Evolutionary conservation across 2,888 invertebrate genomes (phyloP).

Genomic region (Siphlonurus alternatus): DNA sequence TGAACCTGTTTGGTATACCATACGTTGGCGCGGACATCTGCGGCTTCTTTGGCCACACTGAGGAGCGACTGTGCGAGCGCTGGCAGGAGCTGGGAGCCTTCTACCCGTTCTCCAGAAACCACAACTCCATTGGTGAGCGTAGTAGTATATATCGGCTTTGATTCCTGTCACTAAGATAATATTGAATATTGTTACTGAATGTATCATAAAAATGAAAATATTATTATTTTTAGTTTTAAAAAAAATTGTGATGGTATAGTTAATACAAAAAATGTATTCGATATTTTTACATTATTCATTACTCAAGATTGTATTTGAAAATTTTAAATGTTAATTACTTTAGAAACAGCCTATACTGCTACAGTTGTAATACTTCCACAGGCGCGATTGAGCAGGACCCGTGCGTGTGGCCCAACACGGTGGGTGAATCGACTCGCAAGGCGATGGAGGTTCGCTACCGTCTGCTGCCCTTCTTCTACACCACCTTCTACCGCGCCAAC

Average conservation of each 20-base stretch:
- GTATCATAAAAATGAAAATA: too few species aligned
- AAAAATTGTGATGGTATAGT: too few species aligned
- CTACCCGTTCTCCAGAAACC: slow-evolving; percentile 26
- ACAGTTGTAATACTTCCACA: too few species aligned
- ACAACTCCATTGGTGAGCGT: slow-evolving; percentile 18
- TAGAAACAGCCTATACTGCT: too few species aligned
- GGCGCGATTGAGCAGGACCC: slow-evolving; percentile 14
- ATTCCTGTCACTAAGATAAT: too few species aligned
- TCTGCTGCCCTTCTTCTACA: slow-evolving; percentile 30
- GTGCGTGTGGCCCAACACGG: slow-evolving; percentile 3
- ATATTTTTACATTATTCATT: too few species aligned
- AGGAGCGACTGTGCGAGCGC: slow-evolving; percentile 28
- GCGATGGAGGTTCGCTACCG: slow-evolving; percentile 23
- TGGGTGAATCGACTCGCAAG: slow-evolving; percentile 12
- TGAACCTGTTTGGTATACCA: slow-evolving; percentile 21
- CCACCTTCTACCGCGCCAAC: slow-evolving; percentile 23
- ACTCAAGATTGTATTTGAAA: too few species aligned
- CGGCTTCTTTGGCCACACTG: slow-evolving; percentile 17
- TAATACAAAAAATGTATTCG: too few species aligned
- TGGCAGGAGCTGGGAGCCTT: slow-evolving; percentile 32
- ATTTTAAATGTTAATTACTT: too few species aligned
- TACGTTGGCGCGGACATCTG: slow-evolving; percentile 20
- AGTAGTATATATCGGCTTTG: slow-evolving; percentile 8
- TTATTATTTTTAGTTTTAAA: too few species aligned
- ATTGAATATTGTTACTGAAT: neutral